These are phyloP conservation scores for Sebastes steindachneri DNA, from an alignment of 2,797 vertebrate genomes.

Conservation along the genomic window DNA sequence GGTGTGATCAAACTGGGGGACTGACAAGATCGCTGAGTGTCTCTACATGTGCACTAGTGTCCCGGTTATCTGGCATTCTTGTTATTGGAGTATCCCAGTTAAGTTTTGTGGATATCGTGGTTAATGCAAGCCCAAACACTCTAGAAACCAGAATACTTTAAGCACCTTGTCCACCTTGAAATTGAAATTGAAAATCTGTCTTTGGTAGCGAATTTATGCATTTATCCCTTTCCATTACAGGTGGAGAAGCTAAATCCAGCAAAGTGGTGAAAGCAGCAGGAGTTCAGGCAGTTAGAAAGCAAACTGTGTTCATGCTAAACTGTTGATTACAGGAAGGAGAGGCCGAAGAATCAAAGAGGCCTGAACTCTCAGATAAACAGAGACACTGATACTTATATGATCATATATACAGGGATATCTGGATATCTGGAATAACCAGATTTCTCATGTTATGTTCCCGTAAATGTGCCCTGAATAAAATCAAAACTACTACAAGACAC, in stretches of 20 bases:
- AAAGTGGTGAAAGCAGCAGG: neutral
- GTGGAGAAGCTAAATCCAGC: neutral
- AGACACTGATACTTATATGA: neutral
- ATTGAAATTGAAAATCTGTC: neutral
- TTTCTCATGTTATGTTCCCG: no score
- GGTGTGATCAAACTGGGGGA: slow-evolving; percentile 10
- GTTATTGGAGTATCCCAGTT: neutral
- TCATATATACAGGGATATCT: neutral
- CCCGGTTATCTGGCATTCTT: neutral
- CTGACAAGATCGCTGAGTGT: neutral
- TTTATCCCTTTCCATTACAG: neutral
- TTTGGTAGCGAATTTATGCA: neutral
- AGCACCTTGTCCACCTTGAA: neutral
- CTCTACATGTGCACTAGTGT: neutral
- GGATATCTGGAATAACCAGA: no score
- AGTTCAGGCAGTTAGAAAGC: neutral
- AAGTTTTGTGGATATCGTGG: neutral
- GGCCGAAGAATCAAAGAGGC: neutral
- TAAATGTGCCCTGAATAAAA: neutral
- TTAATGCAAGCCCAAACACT: neutral
- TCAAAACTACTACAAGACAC: neutral
- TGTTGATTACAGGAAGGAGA: neutral
- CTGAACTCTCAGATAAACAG: neutral
- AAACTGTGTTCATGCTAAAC: neutral
- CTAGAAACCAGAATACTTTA: neutral